Conservation (phyloP, 2,113 vertebrate species). For the Solea solea region DNA sequence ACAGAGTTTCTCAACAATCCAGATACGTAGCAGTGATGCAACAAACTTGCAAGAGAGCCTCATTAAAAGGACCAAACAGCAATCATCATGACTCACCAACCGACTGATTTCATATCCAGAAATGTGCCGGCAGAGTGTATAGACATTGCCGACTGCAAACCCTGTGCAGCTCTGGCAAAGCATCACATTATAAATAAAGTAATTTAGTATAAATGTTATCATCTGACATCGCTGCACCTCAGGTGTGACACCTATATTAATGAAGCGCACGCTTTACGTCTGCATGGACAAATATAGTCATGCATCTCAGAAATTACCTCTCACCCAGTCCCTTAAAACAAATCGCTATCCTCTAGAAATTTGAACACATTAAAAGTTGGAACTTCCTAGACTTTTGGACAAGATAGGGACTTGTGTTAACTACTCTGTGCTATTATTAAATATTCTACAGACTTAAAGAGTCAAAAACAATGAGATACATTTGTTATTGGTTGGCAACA, state of each 20-base stretch:
- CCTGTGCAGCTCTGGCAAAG: conserved; percentile 38
- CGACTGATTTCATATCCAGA: conserved; percentile 61
- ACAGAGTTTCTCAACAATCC: conserved; percentile 68
- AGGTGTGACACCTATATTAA: conserved; percentile 60
- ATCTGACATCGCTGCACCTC: conserved; percentile 49
- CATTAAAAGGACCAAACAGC: conserved; percentile 67
- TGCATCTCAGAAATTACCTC: conserved; percentile 62
- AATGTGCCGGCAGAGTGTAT: conserved; percentile 39
- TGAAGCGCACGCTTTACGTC: conserved; percentile 35
- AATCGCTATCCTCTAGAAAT: conserved; percentile 40
- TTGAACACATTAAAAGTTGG: conserved; percentile 11
- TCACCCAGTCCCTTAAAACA: conserved; percentile 31
- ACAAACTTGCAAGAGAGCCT: conserved; percentile 67
- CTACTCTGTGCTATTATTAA: not conserved
- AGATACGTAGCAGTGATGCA: conserved; percentile 68
- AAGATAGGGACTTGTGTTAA: not conserved
- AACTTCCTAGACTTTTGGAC: not conserved
- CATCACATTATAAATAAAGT: conserved; percentile 40
- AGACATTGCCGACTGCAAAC: not conserved
- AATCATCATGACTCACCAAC: conserved; percentile 41
- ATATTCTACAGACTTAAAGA: not conserved
- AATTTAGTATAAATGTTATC: conserved; percentile 54
- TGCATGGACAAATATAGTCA: conserved; percentile 52
- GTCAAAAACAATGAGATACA: not conserved
- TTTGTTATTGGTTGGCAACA: not conserved